phyloP scores from a whole-genome alignment of 2,888 invertebrate species.

The Lasioglossum calceatum region DNA sequence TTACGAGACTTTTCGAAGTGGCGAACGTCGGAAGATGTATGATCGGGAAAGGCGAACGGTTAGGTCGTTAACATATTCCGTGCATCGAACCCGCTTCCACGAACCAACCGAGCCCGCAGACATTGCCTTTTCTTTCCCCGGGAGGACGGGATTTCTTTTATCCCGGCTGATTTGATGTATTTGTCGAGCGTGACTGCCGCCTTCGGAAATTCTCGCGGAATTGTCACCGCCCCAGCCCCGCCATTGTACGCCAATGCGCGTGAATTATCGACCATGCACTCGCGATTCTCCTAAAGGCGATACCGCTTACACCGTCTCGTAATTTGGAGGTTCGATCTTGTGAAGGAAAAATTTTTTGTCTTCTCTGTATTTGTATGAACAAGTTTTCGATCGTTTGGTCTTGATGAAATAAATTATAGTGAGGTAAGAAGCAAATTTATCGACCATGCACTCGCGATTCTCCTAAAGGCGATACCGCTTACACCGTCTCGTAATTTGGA shows the following conservation, averaged over 20 bases:
- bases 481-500: too few relatives aligned
- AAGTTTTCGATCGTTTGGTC: not conserved
- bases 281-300: not conserved
- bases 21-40: conserved; percentile 12
- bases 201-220: not conserved
- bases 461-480: not conserved
- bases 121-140: not conserved
- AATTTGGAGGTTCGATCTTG: too few relatives aligned
- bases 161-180: not conserved
- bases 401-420: not conserved
- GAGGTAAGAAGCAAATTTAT: not conserved
- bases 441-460: not conserved
- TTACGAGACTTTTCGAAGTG: conserved; percentile 26
- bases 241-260: not conserved
- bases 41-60: not conserved
- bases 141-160: conserved; percentile 8
- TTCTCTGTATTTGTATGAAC: not conserved
- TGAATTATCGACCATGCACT: not conserved
- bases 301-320: too few relatives aligned
- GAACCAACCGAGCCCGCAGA: not conserved
- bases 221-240: not conserved
- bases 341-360: not conserved
- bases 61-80: conserved; percentile 23
- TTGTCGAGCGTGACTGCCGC: conserved; percentile 11
- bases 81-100: conserved; percentile 4